Evolutionary conservation across 2,113 vertebrate species (phyloP).

Genomic region (Lutjanus erythropterus): DNA sequence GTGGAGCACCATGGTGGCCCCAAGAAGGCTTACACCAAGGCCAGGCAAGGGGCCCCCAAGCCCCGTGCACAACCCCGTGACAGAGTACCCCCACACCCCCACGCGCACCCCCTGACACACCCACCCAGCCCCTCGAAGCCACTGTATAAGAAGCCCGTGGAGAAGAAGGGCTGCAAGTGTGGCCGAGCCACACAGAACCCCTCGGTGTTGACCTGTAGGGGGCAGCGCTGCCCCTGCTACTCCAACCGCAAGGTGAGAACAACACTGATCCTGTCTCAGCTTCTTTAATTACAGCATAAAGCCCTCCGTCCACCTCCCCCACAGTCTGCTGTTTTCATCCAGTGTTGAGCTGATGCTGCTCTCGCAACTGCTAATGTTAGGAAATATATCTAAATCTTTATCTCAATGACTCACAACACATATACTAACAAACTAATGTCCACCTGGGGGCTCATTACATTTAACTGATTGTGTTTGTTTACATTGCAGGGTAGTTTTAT

Average conservation of each 20-base stretch:
- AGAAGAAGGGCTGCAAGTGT: conserved; percentile 99
- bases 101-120: conserved; percentile 82
- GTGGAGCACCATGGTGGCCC: conserved; percentile 93
- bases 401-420: neutral
- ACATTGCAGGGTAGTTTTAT: neutral
- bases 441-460: neutral
- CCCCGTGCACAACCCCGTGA: conserved; percentile 94
- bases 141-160: conserved; percentile 97
- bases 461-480: neutral
- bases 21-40: conserved; percentile 96
- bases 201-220: conserved; percentile 99
- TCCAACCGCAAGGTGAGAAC: conserved; percentile 94
- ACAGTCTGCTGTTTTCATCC: neutral
- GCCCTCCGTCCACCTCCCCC: neutral
- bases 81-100: conserved; percentile 89
- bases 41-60: conserved; percentile 93
- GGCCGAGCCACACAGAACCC: conserved; percentile 99
- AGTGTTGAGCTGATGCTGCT: neutral
- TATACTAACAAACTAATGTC: neutral
- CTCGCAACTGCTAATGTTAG: neutral
- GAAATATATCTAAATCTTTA: neutral
- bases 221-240: conserved; percentile 99
- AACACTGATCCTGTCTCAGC: fast-evolving
- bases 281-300: no score
- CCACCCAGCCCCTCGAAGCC: conserved; percentile 97